Conservation (phyloP, 2,888 invertebrate genomes). For the Hemithea aestivaria region DNA sequence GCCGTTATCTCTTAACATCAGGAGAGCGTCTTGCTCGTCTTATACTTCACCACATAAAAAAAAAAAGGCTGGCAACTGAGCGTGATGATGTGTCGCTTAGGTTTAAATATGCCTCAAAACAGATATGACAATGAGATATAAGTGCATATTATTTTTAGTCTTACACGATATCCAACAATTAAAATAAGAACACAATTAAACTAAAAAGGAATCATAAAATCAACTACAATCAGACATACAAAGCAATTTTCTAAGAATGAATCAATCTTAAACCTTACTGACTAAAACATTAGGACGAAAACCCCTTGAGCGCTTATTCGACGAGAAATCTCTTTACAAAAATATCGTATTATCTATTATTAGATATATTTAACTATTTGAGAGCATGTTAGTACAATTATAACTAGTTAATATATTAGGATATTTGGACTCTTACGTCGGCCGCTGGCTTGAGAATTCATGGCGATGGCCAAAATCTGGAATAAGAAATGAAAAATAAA, state of each 20-base stretch:
- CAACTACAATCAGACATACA: too few relatives aligned
- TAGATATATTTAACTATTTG: slow-evolving; percentile 47
- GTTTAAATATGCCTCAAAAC: too few relatives aligned
- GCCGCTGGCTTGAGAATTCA: slow-evolving; percentile 8
- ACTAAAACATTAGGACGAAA: slow-evolving; percentile 43
- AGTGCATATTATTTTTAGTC: too few relatives aligned
- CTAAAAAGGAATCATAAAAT: too few relatives aligned
- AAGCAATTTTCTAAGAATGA: neutral
- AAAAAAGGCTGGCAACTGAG: too few relatives aligned
- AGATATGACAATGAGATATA: too few relatives aligned
- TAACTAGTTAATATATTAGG: slow-evolving; percentile 5
- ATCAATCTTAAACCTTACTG: slow-evolving; percentile 33
- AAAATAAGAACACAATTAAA: too few relatives aligned
- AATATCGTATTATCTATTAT: slow-evolving; percentile 50
- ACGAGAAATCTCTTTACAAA: slow-evolving; percentile 52
- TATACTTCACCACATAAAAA: too few relatives aligned
- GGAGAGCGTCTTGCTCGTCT: too few relatives aligned
- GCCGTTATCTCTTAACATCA: too few relatives aligned
- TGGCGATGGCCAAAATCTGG: slow-evolving; percentile 20
- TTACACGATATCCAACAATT: too few relatives aligned
- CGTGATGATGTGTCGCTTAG: too few relatives aligned
- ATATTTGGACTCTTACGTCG: slow-evolving; percentile 16
- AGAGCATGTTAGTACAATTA: slow-evolving; percentile 43
- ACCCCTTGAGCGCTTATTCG: slow-evolving; percentile 55
- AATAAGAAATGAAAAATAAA: slow-evolving; percentile 16